A percentile compares a stretch with the other conserved stretches of the same genome.
Conservation (phyloP, 1,140 invertebrate species). For the Centruroides sculpturatus region DNA sequence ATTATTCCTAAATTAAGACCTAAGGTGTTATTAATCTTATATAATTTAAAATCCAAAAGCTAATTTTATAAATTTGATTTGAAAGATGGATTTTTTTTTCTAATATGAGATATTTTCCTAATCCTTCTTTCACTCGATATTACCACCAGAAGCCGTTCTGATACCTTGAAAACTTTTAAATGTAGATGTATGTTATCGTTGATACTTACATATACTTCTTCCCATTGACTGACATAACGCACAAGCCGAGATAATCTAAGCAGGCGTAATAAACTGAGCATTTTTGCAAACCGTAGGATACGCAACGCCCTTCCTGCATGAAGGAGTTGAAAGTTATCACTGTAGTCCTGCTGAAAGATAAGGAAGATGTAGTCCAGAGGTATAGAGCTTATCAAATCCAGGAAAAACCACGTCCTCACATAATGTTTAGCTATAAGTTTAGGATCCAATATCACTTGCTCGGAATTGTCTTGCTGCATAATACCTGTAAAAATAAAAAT, state of each 20-base stretch:
- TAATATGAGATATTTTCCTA: no score
- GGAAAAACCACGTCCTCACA: constrained; percentile 97
- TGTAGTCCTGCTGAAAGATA: constrained; percentile 96
- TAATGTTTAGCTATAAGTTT: constrained; percentile 97
- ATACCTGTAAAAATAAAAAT: constrained; percentile 52
- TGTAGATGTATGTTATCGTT: not conserved
- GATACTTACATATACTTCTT: constrained; percentile 96
- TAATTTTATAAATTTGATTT: no score
- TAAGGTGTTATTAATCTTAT: no score
- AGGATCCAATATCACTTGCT: constrained; percentile 97
- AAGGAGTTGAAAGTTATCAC: constrained; percentile 89
- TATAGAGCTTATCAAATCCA: constrained; percentile 97
- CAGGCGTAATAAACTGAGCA: constrained; percentile 85
- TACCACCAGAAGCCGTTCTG: no score
- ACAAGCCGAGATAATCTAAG: constrained; percentile 88
- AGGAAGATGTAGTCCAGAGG: constrained; percentile 99
- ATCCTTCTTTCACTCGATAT: no score
- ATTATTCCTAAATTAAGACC: no score
- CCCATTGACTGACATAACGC: constrained; percentile 97
- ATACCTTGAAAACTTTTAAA: no score
- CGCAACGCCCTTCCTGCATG: constrained; percentile 89
- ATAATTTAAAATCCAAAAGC: no score
- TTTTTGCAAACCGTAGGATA: constrained; percentile 89
- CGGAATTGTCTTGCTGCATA: constrained; percentile 97
- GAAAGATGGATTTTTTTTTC: no score